These are phyloP conservation scores for Empidonax alnorum DNA, from an alignment of 2,113 vertebrate genomes.

Conservation along the genomic window DNA sequence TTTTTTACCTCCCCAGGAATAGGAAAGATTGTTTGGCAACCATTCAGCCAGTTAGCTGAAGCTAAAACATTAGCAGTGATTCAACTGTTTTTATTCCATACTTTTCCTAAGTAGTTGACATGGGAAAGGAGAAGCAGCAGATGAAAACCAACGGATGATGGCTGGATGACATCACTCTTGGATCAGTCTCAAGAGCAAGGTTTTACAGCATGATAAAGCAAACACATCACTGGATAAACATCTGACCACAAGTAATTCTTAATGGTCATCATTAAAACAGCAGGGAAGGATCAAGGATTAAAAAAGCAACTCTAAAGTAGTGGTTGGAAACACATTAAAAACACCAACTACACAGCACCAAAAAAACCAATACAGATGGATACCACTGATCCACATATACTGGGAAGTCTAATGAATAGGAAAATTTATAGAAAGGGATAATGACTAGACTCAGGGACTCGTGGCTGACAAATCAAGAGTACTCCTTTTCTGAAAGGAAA, in stretches of 20 bases:
- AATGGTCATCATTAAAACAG: conserved; percentile 4
- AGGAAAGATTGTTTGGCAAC: not conserved
- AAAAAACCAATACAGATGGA: not conserved
- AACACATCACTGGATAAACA: conserved; percentile 49
- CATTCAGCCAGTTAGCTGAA: not conserved
- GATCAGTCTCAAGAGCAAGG: conserved; percentile 14
- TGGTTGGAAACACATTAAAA: not conserved
- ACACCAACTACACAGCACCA: not conserved
- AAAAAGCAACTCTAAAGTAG: not conserved
- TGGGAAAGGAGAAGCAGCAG: conserved; percentile 27
- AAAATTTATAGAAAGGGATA: not conserved
- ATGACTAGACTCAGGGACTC: not conserved
- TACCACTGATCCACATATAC: not conserved
- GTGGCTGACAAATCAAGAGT: fast-evolving
- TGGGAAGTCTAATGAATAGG: not conserved
- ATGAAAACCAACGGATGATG: not conserved
- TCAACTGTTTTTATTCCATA: not conserved
- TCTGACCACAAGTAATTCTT: conserved; percentile 34
- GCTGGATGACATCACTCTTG: conserved; percentile 33
- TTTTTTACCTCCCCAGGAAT: not conserved
- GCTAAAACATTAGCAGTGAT: not conserved
- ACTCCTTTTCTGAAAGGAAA: not conserved
- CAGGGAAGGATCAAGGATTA: not conserved
- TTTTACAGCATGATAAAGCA: conserved; percentile 33
- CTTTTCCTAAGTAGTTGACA: conserved; percentile 15